These are phyloP conservation scores for Semicossyphus pulcher DNA, from an alignment of 2,113 vertebrate species.

Conservation along the genomic window DNA sequence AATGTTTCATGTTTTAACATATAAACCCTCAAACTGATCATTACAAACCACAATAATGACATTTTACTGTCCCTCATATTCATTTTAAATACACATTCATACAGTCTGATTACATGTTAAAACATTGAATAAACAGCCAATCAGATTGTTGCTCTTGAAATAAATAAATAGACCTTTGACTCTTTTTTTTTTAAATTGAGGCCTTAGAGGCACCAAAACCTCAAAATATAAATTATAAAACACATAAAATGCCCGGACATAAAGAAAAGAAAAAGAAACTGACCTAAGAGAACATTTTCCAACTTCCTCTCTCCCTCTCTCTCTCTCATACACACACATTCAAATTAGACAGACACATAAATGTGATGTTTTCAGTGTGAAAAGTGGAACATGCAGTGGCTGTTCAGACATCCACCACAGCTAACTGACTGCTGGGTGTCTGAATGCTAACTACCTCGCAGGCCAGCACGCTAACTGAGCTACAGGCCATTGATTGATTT, in stretches of 20 bases:
- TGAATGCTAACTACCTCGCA: background rate
- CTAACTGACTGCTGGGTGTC: background rate
- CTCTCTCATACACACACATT: background rate
- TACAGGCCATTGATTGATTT: slow-evolving; percentile 1
- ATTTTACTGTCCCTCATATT: background rate
- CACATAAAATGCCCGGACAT: background rate
- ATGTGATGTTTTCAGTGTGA: background rate
- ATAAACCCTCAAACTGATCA: background rate
- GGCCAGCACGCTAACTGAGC: background rate
- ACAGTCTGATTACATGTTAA: background rate
- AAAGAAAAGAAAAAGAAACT: background rate
- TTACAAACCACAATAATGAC: slow-evolving; percentile 1
- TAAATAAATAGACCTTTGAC: slow-evolving; percentile 12
- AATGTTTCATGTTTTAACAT: background rate
- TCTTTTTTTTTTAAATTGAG: slow-evolving; percentile 4
- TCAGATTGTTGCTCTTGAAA: slow-evolving; percentile 33
- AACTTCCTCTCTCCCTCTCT: background rate
- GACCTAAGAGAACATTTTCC: background rate
- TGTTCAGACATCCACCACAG: background rate
- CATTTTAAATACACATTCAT: slow-evolving; percentile 21
- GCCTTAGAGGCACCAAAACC: background rate
- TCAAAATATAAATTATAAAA: slow-evolving; percentile 23
- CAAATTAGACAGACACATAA: background rate
- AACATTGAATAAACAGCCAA: slow-evolving; percentile 51
- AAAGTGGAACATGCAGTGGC: background rate